Evolutionary conservation across 2,113 vertebrate genomes (phyloP).

Genomic region (Morone chrysops): DNA sequence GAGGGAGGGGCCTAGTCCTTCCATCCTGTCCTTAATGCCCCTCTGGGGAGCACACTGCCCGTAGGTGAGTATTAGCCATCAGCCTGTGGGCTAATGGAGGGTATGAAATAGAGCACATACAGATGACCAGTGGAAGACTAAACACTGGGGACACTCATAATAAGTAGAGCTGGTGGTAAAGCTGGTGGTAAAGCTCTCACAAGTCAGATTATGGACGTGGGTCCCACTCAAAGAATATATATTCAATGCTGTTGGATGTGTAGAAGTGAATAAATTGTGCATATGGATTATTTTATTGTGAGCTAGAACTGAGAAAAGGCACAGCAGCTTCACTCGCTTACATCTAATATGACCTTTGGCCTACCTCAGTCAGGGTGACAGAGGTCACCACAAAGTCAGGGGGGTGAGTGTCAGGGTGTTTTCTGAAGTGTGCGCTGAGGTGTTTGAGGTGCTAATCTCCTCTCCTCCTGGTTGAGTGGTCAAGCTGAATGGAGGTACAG

Average conservation of each 20-base stretch:
- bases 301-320: not conserved
- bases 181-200: slow-evolving; percentile 20
- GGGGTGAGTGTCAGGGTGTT: slow-evolving; percentile 45
- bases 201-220: slow-evolving; percentile 13
- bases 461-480: slow-evolving; percentile 87
- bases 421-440: slow-evolving; percentile 81
- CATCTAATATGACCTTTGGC: slow-evolving; percentile 19
- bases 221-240: not conserved
- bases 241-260: slow-evolving; percentile 38
- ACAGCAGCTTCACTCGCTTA: not conserved
- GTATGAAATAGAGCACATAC: slow-evolving; percentile 72
- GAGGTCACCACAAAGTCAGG: slow-evolving; percentile 52
- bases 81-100: slow-evolving; percentile 79
- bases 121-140: slow-evolving; percentile 65
- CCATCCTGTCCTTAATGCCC: slow-evolving; percentile 74
- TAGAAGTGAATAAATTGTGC: slow-evolving; percentile 9
- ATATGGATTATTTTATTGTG: not conserved
- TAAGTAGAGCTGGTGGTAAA: slow-evolving; percentile 37
- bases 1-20: slow-evolving; percentile 52
- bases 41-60: slow-evolving; percentile 68
- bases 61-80: slow-evolving; percentile 90
- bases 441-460: slow-evolving; percentile 92
- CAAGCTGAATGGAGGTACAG: slow-evolving; percentile 89
- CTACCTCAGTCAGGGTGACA: slow-evolving; percentile 44
- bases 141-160: slow-evolving; percentile 55